Percentiles rank a stretch among this genome's conserved stretches.
These are phyloP conservation scores for Cyprinodon variegatus DNA, from an alignment of 2,113 vertebrate genomes.

Conservation along the genomic window DNA sequence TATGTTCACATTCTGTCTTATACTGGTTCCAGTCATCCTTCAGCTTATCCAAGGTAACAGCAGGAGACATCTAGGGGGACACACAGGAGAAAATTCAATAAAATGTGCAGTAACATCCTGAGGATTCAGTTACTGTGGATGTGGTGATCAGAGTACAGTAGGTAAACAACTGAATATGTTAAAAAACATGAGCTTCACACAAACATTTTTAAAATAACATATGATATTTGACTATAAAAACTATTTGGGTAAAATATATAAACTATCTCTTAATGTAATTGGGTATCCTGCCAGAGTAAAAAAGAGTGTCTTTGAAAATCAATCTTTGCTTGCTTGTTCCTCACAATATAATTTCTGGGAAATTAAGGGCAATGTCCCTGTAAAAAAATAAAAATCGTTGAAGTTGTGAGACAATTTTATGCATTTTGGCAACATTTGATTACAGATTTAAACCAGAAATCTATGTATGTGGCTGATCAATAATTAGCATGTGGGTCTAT, in stretches of 20 bases:
- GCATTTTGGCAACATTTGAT: too few relatives aligned
- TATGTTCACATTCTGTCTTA: slow-evolving; percentile 73
- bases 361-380: too few relatives aligned
- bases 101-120: neutral
- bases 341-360: too few relatives aligned
- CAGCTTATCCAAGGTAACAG: slow-evolving; percentile 69
- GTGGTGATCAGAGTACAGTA: neutral
- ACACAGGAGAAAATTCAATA: neutral
- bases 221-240: too few relatives aligned
- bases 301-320: too few relatives aligned
- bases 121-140: neutral
- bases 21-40: slow-evolving; percentile 74
- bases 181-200: neutral
- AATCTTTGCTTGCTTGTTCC: too few relatives aligned
- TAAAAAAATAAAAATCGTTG: neutral
- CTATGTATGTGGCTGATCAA: too few relatives aligned
- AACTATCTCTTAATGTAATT: slow-evolving; percentile 11
- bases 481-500: too few relatives aligned
- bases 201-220: neutral
- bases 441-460: neutral
- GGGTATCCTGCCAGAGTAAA: neutral
- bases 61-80: slow-evolving; percentile 67
- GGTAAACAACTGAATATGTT: neutral
- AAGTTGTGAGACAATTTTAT: too few relatives aligned
- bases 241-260: slow-evolving; percentile 17